Evolutionary conservation across 2,797 vertebrate genomes (phyloP).

Genomic region (Microchirus variegatus): DNA sequence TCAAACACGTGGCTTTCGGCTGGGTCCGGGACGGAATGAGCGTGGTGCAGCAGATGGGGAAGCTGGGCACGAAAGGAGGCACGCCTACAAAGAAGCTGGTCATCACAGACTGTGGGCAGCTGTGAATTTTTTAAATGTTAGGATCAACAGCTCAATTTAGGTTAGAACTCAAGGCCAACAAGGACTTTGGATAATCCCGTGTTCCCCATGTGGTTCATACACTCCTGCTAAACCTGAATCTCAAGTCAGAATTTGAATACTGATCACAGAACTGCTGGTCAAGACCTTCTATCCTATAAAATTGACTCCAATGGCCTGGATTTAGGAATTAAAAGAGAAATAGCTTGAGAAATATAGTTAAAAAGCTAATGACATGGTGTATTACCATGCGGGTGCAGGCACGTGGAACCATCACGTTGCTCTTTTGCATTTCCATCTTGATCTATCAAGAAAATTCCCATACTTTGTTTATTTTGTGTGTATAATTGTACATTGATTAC

Average conservation of each 20-base stretch:
- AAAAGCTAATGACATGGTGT: background rate
- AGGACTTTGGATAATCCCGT: slow-evolving; percentile 23
- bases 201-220: slow-evolving; percentile 20
- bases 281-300: background rate
- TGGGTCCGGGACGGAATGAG: slow-evolving; percentile 92
- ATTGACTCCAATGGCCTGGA: slow-evolving; percentile 1
- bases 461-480: slow-evolving; percentile 75
- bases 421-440: slow-evolving; percentile 47
- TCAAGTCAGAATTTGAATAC: slow-evolving; percentile 24
- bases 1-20: slow-evolving; percentile 94
- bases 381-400: slow-evolving; percentile 7
- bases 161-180: slow-evolving; percentile 1
- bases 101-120: slow-evolving; percentile 90
- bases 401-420: slow-evolving; percentile 37
- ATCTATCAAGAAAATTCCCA: slow-evolving; percentile 42
- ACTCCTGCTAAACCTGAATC: slow-evolving; percentile 35
- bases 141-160: background rate
- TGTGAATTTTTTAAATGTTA: slow-evolving; percentile 68
- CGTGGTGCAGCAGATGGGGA: slow-evolving; percentile 88
- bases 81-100: slow-evolving; percentile 83
- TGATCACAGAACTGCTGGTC: slow-evolving; percentile 15
- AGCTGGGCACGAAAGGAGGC: slow-evolving; percentile 87
- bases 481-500: slow-evolving; percentile 89
- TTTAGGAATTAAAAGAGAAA: background rate
- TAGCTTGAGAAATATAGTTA: background rate